Percentiles rank a stretch among this genome's conserved stretches.
These are phyloP conservation scores for Luperina nickerlii DNA, from an alignment of 2,888 invertebrate genomes.

Conservation along the genomic window DNA sequence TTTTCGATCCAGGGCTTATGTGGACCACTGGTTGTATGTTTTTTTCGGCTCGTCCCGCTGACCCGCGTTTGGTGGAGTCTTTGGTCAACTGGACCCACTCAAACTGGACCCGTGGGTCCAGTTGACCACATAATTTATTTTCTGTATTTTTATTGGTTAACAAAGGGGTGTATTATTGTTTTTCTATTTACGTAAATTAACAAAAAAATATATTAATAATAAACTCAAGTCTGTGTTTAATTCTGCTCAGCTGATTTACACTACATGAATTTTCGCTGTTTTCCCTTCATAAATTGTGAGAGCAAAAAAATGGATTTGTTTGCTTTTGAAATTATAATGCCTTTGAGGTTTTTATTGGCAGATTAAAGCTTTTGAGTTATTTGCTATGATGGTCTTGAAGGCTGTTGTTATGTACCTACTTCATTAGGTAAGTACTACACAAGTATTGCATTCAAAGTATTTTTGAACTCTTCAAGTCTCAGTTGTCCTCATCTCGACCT, in stretches of 20 bases:
- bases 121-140: too few relatives aligned
- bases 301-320: conserved; percentile 49
- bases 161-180: too few relatives aligned
- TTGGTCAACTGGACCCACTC: too few relatives aligned
- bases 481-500: neutral
- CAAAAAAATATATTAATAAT: neutral
- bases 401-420: neutral
- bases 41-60: neutral
- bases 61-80: neutral
- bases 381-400: conserved; percentile 11
- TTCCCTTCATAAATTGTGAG: conserved; percentile 24
- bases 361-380: conserved; percentile 16
- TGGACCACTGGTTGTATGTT: too few relatives aligned
- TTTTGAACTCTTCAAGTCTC: neutral
- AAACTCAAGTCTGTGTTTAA: conserved; percentile 1
- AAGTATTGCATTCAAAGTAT: neutral
- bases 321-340: conserved; percentile 44
- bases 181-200: neutral
- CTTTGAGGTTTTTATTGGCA: conserved; percentile 23
- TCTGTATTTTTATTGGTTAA: too few relatives aligned
- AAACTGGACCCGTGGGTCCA: too few relatives aligned
- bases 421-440: neutral
- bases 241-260: conserved; percentile 16
- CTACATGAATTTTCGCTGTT: conserved; percentile 8
- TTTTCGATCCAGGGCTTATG: neutral